A percentile compares a stretch with the other conserved stretches of the same genome.
Conservation (phyloP, 2,797 vertebrate genomes). For the Pachyuromys duprasi region DNA sequence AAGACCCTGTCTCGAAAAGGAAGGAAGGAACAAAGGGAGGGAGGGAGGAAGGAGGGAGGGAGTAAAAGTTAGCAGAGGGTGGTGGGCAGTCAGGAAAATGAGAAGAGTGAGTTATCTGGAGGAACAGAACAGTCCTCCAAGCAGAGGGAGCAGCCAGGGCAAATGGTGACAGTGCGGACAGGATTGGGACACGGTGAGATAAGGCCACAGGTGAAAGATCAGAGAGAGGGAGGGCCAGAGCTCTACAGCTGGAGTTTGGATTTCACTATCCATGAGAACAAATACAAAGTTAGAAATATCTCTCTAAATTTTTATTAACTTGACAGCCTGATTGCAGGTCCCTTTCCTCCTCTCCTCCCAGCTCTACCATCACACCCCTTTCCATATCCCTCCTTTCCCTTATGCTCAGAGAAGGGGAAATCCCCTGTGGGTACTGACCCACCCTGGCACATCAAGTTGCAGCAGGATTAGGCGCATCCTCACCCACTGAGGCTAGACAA, state of each 20-base stretch:
- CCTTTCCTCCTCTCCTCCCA: too few relatives aligned
- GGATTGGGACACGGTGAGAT: neutral
- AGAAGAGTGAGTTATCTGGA: neutral
- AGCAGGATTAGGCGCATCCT: too few relatives aligned
- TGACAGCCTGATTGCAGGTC: too few relatives aligned
- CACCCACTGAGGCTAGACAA: too few relatives aligned
- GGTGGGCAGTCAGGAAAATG: neutral
- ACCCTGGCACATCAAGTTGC: too few relatives aligned
- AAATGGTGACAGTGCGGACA: neutral
- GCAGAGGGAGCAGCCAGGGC: neutral
- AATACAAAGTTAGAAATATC: neutral
- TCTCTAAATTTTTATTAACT: neutral
- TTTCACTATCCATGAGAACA: constrained; percentile 11
- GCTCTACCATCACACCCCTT: too few relatives aligned
- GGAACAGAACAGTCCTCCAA: neutral
- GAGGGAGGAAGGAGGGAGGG: too few relatives aligned
- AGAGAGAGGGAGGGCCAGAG: neutral
- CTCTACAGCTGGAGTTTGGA: neutral
- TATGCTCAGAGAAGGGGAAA: too few relatives aligned
- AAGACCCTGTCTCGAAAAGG: neutral
- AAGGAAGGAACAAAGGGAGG: too few relatives aligned
- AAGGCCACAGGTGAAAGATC: neutral
- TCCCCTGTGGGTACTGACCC: too few relatives aligned
- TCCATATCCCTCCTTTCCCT: too few relatives aligned
- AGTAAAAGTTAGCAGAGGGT: neutral